Evolutionary conservation across 1,140 invertebrate genomes (phyloP).

Genomic region (Zaprionus nigranus): DNA sequence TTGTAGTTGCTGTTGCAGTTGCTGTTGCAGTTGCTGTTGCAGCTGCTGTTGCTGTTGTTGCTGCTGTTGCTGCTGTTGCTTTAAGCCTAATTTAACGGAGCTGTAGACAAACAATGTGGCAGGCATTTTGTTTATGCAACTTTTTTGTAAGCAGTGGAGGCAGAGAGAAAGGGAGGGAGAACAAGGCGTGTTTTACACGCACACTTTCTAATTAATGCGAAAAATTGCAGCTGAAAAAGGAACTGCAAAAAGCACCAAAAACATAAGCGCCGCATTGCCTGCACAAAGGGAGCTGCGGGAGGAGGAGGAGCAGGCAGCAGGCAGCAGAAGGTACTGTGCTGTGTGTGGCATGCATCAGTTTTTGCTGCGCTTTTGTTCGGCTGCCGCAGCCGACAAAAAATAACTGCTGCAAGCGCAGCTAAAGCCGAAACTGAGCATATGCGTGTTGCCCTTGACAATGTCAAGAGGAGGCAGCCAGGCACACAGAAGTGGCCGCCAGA

Average conservation of each 20-base stretch:
- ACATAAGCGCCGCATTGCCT: conserved; percentile 52
- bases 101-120: conserved; percentile 69
- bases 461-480: conserved; percentile 56
- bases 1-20: conserved; percentile 17
- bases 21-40: conserved; percentile 8
- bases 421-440: conserved; percentile 38
- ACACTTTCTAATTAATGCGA: conserved; percentile 78
- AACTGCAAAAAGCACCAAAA: conserved; percentile 25
- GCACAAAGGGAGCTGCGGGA: conserved; percentile 9
- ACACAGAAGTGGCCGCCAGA: conserved; percentile 61
- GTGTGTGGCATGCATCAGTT: conserved; percentile 17
- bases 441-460: conserved; percentile 66
- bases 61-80: conserved; percentile 46
- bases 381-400: conserved; percentile 16
- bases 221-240: conserved; percentile 61
- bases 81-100: conserved; percentile 77
- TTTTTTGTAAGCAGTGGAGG: conserved; percentile 25
- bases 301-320: not conserved
- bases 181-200: conserved; percentile 47
- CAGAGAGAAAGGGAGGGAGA: not conserved
- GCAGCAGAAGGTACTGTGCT: not conserved
- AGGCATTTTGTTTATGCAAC: conserved; percentile 71
- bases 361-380: conserved; percentile 49
- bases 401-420: conserved; percentile 24
- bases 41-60: conserved; percentile 52